Base-by-base conservation (phyloP, 2,888 invertebrate species). In the Eledone cirrhosa region DNA sequence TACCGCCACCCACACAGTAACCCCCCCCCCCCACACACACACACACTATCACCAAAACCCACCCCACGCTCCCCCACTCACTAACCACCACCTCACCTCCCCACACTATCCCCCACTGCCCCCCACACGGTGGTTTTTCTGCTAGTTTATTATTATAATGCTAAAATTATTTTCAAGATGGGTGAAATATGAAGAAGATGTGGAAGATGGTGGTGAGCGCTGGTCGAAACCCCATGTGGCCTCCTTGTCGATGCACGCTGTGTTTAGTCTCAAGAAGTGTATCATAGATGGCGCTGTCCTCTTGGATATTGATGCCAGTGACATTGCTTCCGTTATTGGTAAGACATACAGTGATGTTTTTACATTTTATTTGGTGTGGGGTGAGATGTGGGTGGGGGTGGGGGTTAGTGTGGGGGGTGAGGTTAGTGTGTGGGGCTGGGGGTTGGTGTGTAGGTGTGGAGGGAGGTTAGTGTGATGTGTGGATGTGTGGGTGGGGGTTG, bases 191-290 rank as follows among this genome's bases (percentile, higher is more conserved):
- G 92, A 92, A 83, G 92, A 92, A 85, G 98, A 98, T 90, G 98
- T 99, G 3, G 99, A 99, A 91, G 98, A 98, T 92, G 99, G 99
- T n/a, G 99, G 98, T 81, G 98, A 98, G 90, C 93, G 99, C 79
- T 99, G 99, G 99, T 98, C 98, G 22, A 99, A 99, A 90, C 93
- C 93, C 3, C 93, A 93, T 92, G 99, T 99, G 65, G 98, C 98
- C 47, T 99, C 99, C 0, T 93, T 99, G 75, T 98, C 98, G 14
- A 93, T 99, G 80, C 98, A 99, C 90, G 96, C 98, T 0, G 93
- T 99, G 53, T 98, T 99, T 90, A 98, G 99, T 91, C 92, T 99
- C 79, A 93, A 99, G 86, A 96, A 95, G 90, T 93, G 97, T 78
- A 92, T 99, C 82, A 92, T 97, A 84, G 97, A 97, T 88, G 98